Base-by-base conservation (phyloP, 2,888 invertebrate genomes). In the Parascotia fuliginaria region DNA sequence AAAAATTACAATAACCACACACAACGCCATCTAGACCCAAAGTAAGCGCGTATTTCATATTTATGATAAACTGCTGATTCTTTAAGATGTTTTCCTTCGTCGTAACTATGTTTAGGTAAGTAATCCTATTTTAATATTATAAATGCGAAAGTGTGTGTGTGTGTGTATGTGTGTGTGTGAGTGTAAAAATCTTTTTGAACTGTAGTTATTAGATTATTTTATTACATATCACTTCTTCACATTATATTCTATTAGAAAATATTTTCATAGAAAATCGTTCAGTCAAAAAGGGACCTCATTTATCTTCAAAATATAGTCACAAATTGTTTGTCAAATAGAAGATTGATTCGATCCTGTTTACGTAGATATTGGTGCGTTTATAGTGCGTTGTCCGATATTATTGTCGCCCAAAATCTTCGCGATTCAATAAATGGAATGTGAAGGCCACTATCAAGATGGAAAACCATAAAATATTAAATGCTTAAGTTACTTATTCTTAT, bases 321-420 rank as follows among this genome's bases (percentile, higher is more conserved):
- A 39, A 40, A 48, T 47, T 42, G 44, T 48, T 53, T 45, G 47
- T 41, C 16, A 54, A 60, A 54, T 39, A 19, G 36, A 37, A 49
- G 40, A 58, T 55, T 36, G 47, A 42, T 51, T 43, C 40, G 34
- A 51, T 32, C 61, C 48, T 41, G 31, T 28, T 22, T 19, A 19
- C 45, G 6, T 24, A 46, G 24, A 3, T 24, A 24, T 19, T 19
- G 3, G 19, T 33, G 19, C 31, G 45, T 28, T 49, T 54, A 58
- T 49, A 49, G 34, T 42, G 40, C 46, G 34, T 34, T 45, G 44
- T 50, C 55, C 41, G 0, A 13, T 39, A 55, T 62, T 61, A 43
- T 42, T 59, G 55, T 59, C 59, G 59, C 55, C 42, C 43, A 59
- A 62, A 62, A 61, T 45, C 34, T 19, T 19, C n/a, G 12, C 37